phyloP scores from a whole-genome alignment of 1,140 invertebrate species.

The Caenorhabditis inopinata region DNA sequence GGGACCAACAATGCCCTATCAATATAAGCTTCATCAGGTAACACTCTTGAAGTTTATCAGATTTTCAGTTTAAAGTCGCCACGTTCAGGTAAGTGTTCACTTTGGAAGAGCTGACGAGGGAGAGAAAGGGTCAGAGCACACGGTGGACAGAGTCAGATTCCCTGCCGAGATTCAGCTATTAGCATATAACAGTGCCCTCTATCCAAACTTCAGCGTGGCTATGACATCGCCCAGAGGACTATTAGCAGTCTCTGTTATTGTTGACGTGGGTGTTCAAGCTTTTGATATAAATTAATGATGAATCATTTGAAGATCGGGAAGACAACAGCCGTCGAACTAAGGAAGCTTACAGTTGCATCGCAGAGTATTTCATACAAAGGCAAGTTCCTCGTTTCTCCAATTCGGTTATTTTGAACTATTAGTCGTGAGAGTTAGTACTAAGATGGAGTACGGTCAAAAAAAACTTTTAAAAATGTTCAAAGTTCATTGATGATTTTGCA shows the following conservation, averaged over 20 bases:
- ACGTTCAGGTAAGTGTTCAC: conserved; percentile 82
- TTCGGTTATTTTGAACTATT: not conserved
- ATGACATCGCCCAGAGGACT: conserved; percentile 79
- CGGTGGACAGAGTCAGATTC: conserved; percentile 84
- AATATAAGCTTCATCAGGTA: conserved; percentile 75
- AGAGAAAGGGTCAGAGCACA: conserved; percentile 83
- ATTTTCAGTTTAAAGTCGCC: too few species aligned
- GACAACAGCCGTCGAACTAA: conserved; percentile 55
- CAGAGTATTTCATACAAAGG: conserved; percentile 64
- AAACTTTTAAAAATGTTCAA: too few species aligned
- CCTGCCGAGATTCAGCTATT: conserved; percentile 93
- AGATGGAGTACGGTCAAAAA: too few species aligned
- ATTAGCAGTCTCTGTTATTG: conserved; percentile 86
- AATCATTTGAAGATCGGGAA: conserved; percentile 58
- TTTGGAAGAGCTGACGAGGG: conserved; percentile 82
- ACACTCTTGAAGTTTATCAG: too few species aligned
- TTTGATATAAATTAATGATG: not conserved
- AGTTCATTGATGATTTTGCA: too few species aligned
- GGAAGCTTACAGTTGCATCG: conserved; percentile 58
- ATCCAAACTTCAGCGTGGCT: conserved; percentile 91
- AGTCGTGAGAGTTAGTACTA: too few species aligned
- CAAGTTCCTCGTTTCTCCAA: conserved; percentile 15
- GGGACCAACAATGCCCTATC: conserved; percentile 84
- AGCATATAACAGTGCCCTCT: conserved; percentile 92
- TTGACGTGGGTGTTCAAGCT: conserved; percentile 74